Base-by-base conservation (phyloP, 2,888 invertebrate genomes). In the Melinaea menophilus region DNA sequence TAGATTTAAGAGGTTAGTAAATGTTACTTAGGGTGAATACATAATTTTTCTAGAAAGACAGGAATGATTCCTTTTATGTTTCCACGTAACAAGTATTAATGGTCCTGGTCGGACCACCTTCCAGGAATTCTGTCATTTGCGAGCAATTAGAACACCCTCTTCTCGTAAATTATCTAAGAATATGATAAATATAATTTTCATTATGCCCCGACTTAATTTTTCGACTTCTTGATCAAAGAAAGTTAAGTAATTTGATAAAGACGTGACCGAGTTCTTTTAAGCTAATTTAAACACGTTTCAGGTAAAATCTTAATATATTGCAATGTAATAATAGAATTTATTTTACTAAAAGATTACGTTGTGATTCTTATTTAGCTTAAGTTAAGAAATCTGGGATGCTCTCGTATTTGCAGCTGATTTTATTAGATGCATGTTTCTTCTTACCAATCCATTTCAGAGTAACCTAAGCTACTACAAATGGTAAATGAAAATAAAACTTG, bases 21-120 rank as follows among this genome's bases (percentile, higher is more conserved):
- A 73, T 75, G 69, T 74, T 73, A 77, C 73, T 77, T 75, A 75
- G 67, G 71, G 73, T 69, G 76, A 84, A 81, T 84, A 80, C 82
- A 86, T 84, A 86, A 78, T 86, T 87, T 85, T 84, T 80, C 80
- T 77, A 70, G 74, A 78, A 77, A 80, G 79, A 76, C 77, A 69
- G 75, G 72, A 77, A 75, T 78, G 81, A 83, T 84, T 84, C 79
- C 79, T 75, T 84, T 85, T 85, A 84, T 84, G 85, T 81, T 80
- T 75, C 76, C 67, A 71, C 71, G 75, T 86, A 86, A 88, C 81
- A 76, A 85, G 81, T 81, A 87, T 83, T 80, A 85, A 88, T 85
- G 82, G 78, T 73, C 70, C 70, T 71, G 64, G 69, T 71, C 72
- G 72, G 72, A 75, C 75, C 77, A 78, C 76, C 72, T 75, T 72